Evolutionary conservation across 53 echinoderm and acorn worm genomes (phyloP).

Genomic region (Mesocentrotus franciscanus): DNA sequence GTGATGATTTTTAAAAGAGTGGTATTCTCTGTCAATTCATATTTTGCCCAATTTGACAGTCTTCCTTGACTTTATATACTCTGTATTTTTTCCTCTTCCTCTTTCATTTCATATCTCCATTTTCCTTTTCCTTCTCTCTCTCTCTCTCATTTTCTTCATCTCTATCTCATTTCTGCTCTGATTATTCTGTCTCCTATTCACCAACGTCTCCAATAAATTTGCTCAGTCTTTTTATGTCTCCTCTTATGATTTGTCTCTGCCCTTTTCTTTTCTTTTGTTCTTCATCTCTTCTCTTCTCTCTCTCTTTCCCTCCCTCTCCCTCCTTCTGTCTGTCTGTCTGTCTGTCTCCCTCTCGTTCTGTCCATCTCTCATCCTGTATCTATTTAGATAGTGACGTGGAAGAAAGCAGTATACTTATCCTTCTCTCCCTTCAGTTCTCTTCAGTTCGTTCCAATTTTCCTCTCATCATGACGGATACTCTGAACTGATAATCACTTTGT

Average conservation of each 20-base stretch:
- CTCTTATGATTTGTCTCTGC: slow-evolving; percentile 4
- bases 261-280: slow-evolving; percentile 20
- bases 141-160: neutral
- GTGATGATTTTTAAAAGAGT: too few relatives aligned
- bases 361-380: neutral
- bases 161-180: slow-evolving; percentile 1
- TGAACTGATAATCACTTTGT: too few relatives aligned
- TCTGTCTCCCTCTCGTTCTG: neutral
- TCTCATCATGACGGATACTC: too few relatives aligned
- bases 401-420: neutral
- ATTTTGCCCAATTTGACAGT: too few relatives aligned
- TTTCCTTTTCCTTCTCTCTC: neutral
- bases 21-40: neutral
- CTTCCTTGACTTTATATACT: too few relatives aligned
- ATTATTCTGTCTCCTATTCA: neutral
- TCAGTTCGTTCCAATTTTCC: neutral
- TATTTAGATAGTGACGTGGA: neutral
- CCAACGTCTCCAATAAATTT: neutral
- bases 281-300: neutral
- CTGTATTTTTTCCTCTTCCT: neutral
- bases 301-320: neutral
- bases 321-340: neutral
- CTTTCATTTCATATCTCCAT: neutral
- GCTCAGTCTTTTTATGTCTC: neutral
- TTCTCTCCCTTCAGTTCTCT: neutral